Conservation (phyloP, 1,140 invertebrate species). For the Drosophila sturtevanti region DNA sequence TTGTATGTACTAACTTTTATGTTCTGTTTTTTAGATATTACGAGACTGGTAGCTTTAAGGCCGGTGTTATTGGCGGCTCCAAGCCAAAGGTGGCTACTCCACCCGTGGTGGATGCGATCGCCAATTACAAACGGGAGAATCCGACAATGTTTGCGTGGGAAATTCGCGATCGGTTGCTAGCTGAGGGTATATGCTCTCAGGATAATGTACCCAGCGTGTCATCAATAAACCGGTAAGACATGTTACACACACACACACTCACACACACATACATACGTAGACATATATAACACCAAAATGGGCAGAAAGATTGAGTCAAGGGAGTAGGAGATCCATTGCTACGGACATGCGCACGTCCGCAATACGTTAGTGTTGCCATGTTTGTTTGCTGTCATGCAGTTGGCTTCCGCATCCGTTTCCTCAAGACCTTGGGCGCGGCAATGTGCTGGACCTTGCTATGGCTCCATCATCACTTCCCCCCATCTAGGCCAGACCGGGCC, state of each 20-base stretch:
- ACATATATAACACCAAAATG: constrained; percentile 4
- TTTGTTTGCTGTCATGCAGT: constrained; percentile 70
- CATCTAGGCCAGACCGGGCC: neutral
- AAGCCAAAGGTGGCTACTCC: constrained; percentile 99
- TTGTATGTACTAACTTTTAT: too few relatives aligned
- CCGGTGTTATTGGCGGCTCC: constrained; percentile 98
- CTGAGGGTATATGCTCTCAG: constrained; percentile 98
- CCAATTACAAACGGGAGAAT: constrained; percentile 99
- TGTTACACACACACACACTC: constrained; percentile 13
- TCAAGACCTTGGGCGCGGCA: constrained; percentile 15
- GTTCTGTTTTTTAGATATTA: constrained; percentile 90
- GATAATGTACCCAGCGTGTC: constrained; percentile 99
- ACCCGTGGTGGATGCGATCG: constrained; percentile 98
- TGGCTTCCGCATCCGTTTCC: constrained; percentile 60
- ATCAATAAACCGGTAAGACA: constrained; percentile 97
- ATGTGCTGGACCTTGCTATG: neutral
- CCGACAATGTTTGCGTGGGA: constrained; percentile 99
- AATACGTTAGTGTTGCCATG: constrained; percentile 19
- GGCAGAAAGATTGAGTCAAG: neutral
- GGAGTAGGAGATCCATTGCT: constrained; percentile 10
- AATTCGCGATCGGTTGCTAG: constrained; percentile 97
- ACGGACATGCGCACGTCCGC: constrained; percentile 43
- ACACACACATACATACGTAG: constrained; percentile 8
- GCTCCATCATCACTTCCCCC: constrained; percentile 2
- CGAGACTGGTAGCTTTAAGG: constrained; percentile 99